phyloP scores from a whole-genome alignment of 2,113 vertebrate species.

The Epinephelus lanceolatus region DNA sequence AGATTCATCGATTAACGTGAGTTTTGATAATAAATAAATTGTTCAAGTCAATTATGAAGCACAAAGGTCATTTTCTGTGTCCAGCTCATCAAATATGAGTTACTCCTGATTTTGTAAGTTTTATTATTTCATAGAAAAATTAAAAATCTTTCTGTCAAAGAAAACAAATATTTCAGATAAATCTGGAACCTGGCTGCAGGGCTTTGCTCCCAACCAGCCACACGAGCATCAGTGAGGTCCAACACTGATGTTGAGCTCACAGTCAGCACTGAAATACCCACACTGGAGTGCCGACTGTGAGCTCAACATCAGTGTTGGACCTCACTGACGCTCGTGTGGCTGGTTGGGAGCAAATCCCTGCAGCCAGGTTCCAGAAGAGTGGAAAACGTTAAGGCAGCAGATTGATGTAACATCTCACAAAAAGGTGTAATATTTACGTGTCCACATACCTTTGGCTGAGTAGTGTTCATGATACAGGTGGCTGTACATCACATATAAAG shows the following conservation, averaged over 20 bases:
- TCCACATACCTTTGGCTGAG: neutral
- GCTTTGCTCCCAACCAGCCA: neutral
- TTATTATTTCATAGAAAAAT: no score
- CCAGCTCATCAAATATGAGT: no score
- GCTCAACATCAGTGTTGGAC: neutral
- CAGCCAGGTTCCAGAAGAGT: neutral
- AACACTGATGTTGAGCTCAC: neutral
- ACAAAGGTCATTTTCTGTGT: no score
- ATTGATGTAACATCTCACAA: neutral
- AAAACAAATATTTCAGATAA: no score
- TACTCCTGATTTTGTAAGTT: no score
- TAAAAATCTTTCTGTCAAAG: no score
- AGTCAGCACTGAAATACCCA: neutral
- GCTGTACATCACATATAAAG: fast-evolving
- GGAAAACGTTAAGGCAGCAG: no score
- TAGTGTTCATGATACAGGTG: neutral
- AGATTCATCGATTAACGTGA: no score
- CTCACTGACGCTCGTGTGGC: neutral
- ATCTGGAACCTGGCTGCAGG: neutral
- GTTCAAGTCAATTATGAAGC: no score
- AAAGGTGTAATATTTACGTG: neutral
- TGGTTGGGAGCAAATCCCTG: neutral
- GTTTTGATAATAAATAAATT: no score
- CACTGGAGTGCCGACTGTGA: neutral
- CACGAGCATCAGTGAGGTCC: neutral